Conservation (phyloP, 2,113 vertebrate species). For the Alligator mississippiensis region DNA sequence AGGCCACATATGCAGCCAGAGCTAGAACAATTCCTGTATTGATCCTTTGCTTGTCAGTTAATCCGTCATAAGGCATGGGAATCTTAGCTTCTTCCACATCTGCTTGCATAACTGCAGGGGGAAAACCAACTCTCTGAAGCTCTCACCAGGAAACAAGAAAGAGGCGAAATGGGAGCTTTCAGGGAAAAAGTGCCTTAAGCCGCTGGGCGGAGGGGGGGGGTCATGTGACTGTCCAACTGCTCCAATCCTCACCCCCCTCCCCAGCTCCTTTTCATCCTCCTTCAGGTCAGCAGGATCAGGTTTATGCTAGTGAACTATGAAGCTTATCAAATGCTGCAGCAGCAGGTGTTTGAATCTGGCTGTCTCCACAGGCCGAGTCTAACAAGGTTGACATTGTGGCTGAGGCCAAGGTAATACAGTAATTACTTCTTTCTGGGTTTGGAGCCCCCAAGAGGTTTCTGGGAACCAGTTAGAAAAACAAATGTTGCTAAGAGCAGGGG, state of each 20-base stretch:
- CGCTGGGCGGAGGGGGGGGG: background rate
- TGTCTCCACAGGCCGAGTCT: conserved; percentile 62
- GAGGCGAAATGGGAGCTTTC: conserved; percentile 58
- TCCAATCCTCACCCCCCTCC: background rate
- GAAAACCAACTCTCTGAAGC: conserved; percentile 67
- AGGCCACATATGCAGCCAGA: conserved; percentile 51
- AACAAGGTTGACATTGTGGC: conserved; percentile 72
- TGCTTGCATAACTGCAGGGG: conserved; percentile 74
- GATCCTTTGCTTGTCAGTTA: conserved; percentile 69
- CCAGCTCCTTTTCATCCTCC: conserved; percentile 73
- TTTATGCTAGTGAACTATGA: conserved; percentile 71
- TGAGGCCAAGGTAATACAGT: conserved; percentile 60
- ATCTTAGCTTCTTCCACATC: conserved; percentile 78
- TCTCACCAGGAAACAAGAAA: conserved; percentile 67
- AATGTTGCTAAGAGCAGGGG: conserved; percentile 69
- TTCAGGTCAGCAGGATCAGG: conserved; percentile 75
- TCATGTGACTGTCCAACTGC: conserved; percentile 54
- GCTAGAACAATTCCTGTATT: conserved; percentile 74
- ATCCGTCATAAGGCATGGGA: conserved; percentile 78
- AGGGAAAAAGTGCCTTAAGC: conserved; percentile 40
- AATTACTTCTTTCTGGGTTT: conserved; percentile 69
- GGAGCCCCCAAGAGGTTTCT: conserved; percentile 71
- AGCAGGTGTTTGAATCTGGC: conserved; percentile 75
- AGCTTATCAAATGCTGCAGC: conserved; percentile 77
- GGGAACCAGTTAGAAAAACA: conserved; percentile 75